Evolutionary conservation across 2,113 vertebrate genomes (phyloP), one percentile per base, ranked within the genome.

Genomic region (Ursus arctos): DNA sequence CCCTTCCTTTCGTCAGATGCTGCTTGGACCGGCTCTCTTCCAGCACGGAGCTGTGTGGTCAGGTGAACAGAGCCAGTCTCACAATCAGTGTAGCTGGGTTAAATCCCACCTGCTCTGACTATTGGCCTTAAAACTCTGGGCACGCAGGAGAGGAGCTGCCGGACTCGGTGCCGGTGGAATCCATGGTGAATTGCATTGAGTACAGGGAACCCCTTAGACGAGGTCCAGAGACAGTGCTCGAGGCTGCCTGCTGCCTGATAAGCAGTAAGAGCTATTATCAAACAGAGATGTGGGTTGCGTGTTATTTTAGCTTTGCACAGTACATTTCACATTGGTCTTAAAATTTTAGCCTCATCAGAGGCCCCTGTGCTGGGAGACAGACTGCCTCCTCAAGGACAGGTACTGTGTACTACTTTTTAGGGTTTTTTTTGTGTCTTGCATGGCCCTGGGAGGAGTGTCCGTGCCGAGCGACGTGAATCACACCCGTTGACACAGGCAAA

Each of bases 371-470:
- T 24, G 8, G 19, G 15, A 13, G 1, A 7, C 0, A 61, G 55
- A 6, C 28, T 0, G 8, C 28, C 40, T 40, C 67, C 18, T 2
- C 12, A 28, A 63, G 55, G 69, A 21, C 55, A 12, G 19, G 24
- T 26, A 6, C 6, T 1, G 26, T 0, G 14, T 28, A n/a, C 2
- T 1, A 2, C 18, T 13, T 31, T 47, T 3, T 0, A 28, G 36
- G 36, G 8, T 1, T 9, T 21, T 36, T 43, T 43, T 0, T 2
- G 24, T 1, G 28, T 24, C 71, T 21, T 61, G 53, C 24, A 3
- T 0, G 15, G n/a, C 9, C 19, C 79, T 16, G 82, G 59, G 59
- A 18, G 26, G 18, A 16, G 21, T 4, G 59, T 47, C 12, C 3
- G 19, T 4, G 31, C 19, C 1, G 21, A n/a, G 80, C 5, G 55